Conservation (phyloP, 2,797 vertebrate species). For the Phalanger gymnotis region DNA sequence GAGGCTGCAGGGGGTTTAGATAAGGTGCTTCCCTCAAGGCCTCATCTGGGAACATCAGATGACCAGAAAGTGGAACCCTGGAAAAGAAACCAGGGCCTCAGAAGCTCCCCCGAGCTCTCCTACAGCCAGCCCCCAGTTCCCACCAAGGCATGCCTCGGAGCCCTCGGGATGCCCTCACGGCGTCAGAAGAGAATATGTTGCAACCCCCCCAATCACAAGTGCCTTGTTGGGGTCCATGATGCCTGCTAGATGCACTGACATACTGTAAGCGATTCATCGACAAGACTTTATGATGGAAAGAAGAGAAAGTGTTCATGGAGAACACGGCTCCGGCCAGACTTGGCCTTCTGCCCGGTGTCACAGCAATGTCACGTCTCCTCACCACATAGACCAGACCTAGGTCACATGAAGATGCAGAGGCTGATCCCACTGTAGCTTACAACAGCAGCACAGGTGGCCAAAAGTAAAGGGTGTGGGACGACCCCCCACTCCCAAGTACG, state of each 20-base stretch:
- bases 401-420: not conserved
- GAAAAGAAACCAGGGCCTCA: not conserved
- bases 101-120: not conserved
- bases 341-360: not conserved
- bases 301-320: not conserved
- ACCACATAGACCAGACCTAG: not conserved
- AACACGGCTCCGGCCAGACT: rapidly evolving
- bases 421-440: too few species aligned
- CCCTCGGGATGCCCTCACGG: not conserved
- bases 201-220: not conserved
- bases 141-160: not conserved
- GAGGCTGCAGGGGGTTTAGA: not conserved
- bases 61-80: not conserved
- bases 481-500: not conserved
- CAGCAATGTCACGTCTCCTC: not conserved
- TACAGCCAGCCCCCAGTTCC: not conserved
- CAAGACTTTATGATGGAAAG: slow-evolving; percentile 40
- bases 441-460: too few species aligned
- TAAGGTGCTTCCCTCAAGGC: not conserved
- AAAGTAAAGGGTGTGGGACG: not conserved
- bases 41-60: not conserved
- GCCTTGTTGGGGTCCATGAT: not conserved
- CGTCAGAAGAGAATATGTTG: not conserved
- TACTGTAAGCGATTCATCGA: not conserved
- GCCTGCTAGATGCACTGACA: not conserved